Evolutionary conservation across 1,140 invertebrate species (phyloP).

Genomic region (Ganaspis sp.): DNA sequence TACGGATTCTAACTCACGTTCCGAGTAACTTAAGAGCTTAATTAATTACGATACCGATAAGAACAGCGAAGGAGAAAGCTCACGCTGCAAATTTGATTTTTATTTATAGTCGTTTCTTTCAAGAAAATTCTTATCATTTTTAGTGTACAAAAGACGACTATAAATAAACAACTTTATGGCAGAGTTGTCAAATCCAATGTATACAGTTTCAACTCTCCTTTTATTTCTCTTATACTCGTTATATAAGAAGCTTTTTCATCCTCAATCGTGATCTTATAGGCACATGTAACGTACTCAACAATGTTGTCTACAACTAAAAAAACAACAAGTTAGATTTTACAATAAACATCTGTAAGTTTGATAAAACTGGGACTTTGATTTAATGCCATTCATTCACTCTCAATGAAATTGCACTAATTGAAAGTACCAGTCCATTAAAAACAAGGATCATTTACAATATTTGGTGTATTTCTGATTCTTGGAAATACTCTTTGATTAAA

Average conservation of each 20-base stretch:
- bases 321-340: slow-evolving; percentile 2
- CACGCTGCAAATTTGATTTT: not conserved
- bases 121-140: not conserved
- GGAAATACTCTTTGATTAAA: slow-evolving; percentile 10
- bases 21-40: not conserved
- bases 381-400: too few species aligned
- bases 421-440: not conserved
- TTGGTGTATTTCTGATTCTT: slow-evolving; percentile 7
- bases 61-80: not conserved
- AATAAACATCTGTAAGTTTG: not conserved
- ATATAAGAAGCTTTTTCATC: not conserved
- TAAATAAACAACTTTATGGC: not conserved
- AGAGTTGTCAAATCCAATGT: not conserved
- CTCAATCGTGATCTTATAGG: not conserved
- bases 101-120: not conserved
- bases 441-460: not conserved
- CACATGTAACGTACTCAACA: slow-evolving; percentile 30
- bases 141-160: not conserved
- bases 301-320: not conserved
- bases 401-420: not conserved
- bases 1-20: slow-evolving; percentile 11
- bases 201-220: not conserved
- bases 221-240: not conserved
- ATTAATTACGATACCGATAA: slow-evolving; percentile 25
- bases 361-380: not conserved